phyloP scores from a whole-genome alignment of 1,140 invertebrate genomes.

The Ips nitidus region DNA sequence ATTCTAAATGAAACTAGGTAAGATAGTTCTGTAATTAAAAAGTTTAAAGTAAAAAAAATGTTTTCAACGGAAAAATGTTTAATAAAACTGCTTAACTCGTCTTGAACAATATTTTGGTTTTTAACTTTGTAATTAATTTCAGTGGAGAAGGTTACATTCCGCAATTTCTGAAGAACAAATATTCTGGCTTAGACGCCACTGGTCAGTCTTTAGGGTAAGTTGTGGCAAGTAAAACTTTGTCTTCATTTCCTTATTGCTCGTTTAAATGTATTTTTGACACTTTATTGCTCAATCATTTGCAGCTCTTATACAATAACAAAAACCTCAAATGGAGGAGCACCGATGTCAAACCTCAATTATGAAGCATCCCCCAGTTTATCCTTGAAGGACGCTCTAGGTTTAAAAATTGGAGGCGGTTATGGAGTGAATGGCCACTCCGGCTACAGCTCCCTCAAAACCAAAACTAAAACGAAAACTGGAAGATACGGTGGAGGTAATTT shows the following conservation, averaged over 20 bases:
- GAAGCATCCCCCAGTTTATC: not conserved
- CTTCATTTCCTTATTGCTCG: not conserved
- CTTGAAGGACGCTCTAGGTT: not conserved
- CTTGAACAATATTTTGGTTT: not conserved
- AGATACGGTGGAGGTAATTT: constrained; percentile 10
- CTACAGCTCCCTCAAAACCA: constrained; percentile 1
- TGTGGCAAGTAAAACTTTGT: not conserved
- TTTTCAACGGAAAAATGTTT: too few relatives aligned
- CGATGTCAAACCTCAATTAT: not conserved
- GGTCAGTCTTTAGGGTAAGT: constrained; percentile 9
- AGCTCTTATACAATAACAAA: not conserved
- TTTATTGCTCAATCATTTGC: not conserved
- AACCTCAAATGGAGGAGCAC: not conserved
- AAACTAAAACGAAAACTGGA: constrained; percentile 20
- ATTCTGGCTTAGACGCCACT: constrained; percentile 1
- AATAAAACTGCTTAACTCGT: too few relatives aligned
- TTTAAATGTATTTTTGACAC: not conserved
- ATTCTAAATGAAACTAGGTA: too few relatives aligned
- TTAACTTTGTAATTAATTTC: not conserved
- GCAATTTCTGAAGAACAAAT: constrained; percentile 22
- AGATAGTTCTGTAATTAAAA: too few relatives aligned
- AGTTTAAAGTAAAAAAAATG: too few relatives aligned
- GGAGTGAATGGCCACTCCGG: not conserved
- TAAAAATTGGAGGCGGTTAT: not conserved
- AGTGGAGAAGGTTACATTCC: constrained; percentile 18